A percentile compares a stretch with the other conserved stretches of the same genome.
Conservation (phyloP, 2,797 vertebrate genomes). For the Oryzias dopingdopingensis region DNA sequence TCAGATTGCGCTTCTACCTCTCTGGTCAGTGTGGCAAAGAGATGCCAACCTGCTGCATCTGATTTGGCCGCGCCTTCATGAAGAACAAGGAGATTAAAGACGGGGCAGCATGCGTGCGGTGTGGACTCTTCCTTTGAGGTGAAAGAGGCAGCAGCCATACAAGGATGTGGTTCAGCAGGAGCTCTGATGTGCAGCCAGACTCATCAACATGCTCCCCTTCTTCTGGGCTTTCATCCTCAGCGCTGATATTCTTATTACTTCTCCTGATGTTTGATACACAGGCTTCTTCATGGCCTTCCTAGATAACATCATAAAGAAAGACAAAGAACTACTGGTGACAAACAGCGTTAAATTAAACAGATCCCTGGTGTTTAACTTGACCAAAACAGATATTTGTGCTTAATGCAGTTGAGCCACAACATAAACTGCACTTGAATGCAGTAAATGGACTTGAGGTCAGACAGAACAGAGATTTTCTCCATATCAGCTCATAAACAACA, state of each 20-base stretch:
- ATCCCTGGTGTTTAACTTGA: slow-evolving; percentile 24
- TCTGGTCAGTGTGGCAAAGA: slow-evolving; percentile 6
- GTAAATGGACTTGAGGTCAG: slow-evolving; percentile 18
- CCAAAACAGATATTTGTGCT: background rate
- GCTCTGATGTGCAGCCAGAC: slow-evolving; percentile 6
- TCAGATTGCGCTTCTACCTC: no score
- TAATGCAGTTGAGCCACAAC: no score
- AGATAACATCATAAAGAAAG: slow-evolving; percentile 6
- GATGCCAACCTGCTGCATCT: background rate
- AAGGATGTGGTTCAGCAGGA: background rate
- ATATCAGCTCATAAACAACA: no score
- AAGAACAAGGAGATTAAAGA: slow-evolving; percentile 28
- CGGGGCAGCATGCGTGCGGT: slow-evolving; percentile 1
- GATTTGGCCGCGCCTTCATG: slow-evolving; percentile 18
- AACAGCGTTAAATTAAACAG: background rate
- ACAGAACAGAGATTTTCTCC: background rate
- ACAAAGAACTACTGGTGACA: background rate
- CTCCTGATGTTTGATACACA: slow-evolving; percentile 10
- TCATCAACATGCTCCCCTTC: slow-evolving; percentile 10
- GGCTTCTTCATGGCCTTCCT: slow-evolving; percentile 1
- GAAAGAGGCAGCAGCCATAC: slow-evolving; percentile 7
- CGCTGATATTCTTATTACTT: slow-evolving; percentile 1
- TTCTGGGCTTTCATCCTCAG: slow-evolving; percentile 8
- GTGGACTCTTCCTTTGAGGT: slow-evolving; percentile 13
- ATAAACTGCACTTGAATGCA: slow-evolving; percentile 23